Evolutionary conservation across 2,113 vertebrate genomes (phyloP).

Genomic region (Argyrosomus japonicus): DNA sequence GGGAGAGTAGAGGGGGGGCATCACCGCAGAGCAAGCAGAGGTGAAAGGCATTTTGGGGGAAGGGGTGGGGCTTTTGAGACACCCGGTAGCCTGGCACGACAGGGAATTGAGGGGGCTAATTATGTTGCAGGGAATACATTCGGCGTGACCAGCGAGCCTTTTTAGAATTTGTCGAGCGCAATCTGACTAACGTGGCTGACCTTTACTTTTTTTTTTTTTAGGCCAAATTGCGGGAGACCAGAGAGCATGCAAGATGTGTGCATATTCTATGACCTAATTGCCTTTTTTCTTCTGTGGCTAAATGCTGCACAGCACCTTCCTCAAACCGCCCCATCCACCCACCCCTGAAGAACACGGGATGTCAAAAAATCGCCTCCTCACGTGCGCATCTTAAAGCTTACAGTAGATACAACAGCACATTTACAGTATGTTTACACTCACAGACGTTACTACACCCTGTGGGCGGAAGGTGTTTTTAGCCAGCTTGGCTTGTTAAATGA

Average conservation of each 20-base stretch:
- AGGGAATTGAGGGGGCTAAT: constrained; percentile 83
- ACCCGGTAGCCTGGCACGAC: constrained; percentile 66
- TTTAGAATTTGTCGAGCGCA: constrained; percentile 82
- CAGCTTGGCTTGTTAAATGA: constrained; percentile 13
- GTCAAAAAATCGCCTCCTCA: constrained; percentile 6
- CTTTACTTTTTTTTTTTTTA: constrained; percentile 73
- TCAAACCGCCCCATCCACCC: not conserved
- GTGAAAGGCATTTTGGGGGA: constrained; percentile 81
- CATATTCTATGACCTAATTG: constrained; percentile 77
- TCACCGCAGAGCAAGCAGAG: constrained; percentile 69
- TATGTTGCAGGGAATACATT: constrained; percentile 85
- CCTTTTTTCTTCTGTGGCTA: constrained; percentile 59
- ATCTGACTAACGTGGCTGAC: constrained; percentile 81
- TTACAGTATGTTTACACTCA: not conserved
- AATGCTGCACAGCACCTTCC: constrained; percentile 31
- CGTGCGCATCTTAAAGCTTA: constrained; percentile 1
- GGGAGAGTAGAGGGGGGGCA: constrained; percentile 15
- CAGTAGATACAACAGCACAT: not conserved
- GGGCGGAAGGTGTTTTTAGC: not conserved
- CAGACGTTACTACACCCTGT: not conserved
- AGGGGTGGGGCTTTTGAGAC: constrained; percentile 72
- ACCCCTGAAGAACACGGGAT: not conserved
- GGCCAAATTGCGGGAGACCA: constrained; percentile 77
- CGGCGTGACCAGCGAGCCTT: constrained; percentile 80
- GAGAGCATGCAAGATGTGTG: constrained; percentile 79